Percentiles rank a stretch among this genome's conserved stretches.
Conservation (phyloP, 1,140 invertebrate species). For the Ceratosolen fusciceps region DNA sequence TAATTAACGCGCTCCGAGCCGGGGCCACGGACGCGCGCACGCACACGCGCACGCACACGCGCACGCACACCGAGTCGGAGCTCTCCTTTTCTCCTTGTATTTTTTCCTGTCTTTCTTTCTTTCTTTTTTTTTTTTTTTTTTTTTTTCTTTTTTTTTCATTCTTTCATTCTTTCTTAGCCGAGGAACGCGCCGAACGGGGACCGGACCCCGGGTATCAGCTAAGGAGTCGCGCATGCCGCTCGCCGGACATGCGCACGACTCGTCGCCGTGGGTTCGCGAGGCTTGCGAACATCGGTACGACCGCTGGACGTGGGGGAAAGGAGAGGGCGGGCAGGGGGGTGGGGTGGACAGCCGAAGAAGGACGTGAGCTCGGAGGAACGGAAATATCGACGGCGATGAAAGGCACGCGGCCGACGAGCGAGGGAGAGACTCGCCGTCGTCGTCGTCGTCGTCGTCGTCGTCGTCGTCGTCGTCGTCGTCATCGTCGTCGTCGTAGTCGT, state of each 20-base stretch:
- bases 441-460: background rate
- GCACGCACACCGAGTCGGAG: no score
- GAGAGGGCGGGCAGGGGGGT: background rate
- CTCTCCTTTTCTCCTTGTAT: no score
- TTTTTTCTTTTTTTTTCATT: no score
- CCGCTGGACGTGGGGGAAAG: background rate
- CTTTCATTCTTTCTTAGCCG: no score
- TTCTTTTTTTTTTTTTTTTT: no score
- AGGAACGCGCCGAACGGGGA: no score
- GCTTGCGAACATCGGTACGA: no score
- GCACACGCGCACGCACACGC: background rate
- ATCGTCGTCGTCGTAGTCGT: background rate
- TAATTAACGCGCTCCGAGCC: conserved; percentile 67
- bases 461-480: background rate
- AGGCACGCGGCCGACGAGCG: conserved; percentile 37
- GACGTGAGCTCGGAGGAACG: background rate
- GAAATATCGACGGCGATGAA: conserved; percentile 37
- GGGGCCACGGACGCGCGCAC: background rate
- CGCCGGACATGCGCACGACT: no score
- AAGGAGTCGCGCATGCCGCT: no score
- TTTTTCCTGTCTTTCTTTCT: no score
- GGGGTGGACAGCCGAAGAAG: background rate
- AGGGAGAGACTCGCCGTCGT: background rate
- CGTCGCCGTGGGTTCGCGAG: background rate
- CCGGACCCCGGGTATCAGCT: no score